Base-by-base conservation (phyloP, 2,888 invertebrate species). In the Acheta domesticus region DNA sequence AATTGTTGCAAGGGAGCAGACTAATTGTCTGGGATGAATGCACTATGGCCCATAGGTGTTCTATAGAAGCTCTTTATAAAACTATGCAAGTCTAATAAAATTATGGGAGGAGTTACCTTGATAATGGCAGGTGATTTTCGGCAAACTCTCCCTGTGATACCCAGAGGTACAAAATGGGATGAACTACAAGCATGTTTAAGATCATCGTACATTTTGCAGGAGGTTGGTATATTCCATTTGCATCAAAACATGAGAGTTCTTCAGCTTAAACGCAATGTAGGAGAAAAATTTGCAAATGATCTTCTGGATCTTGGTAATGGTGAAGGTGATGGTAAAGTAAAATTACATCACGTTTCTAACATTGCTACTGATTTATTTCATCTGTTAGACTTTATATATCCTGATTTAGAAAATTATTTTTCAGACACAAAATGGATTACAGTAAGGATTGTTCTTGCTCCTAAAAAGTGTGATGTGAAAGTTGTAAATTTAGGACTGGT, bases 21-120 rank as follows among this genome's bases (percentile, higher is more conserved):
- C 62, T 83, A n/a, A 82, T 84, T 23, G 80, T 84, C 12, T 84
- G 82, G 83, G 84, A 85, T 79, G 83, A 85, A 79, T 80, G 81
- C 49, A 82, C 83, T 11, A 84, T 84, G 83, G 48, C 80, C 11
- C 82, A 82, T 78, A 82, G 74, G 76, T 75, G 77, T 49, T 79
- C 48, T 76, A 16, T 84, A 16, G 82, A 84, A 75, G 82, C 83
- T 36, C 78, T 83, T 11, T 79, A 83, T 74, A 19, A 80, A 20
- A 23, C 23, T 23, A 23, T 1, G 23, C 23, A 23, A 23, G 23
- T 81, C 19, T 74, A 2, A 73, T 78, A 82, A 80, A 49, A 73
- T 79, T 36, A 80, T 81, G 78, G 82, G 82, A n/a, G 82, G 82
- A 49, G 77, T 80, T 19, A 75, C 79, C 1, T 48, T 84, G 21